Conservation (phyloP, 1,140 invertebrate species). For the Temnothorax longispinosus region DNA sequence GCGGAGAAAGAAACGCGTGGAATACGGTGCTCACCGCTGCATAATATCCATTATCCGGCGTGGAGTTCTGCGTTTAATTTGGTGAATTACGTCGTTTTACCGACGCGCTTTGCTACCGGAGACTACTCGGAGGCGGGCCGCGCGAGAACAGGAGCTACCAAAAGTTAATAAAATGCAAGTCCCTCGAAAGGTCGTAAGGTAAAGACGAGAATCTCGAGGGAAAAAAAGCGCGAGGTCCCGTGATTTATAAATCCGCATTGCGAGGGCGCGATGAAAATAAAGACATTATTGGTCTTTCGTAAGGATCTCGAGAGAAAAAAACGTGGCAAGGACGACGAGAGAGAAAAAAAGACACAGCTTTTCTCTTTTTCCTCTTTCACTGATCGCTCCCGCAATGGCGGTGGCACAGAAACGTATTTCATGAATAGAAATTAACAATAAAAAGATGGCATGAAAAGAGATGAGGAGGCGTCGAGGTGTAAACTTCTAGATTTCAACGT, state of each 20-base stretch:
- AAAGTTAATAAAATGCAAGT: constrained; percentile 50
- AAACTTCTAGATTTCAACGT: constrained; percentile 38
- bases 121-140: not conserved
- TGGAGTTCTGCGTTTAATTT: constrained; percentile 48
- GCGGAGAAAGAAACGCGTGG: constrained; percentile 43
- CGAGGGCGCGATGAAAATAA: not conserved
- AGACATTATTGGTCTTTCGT: not conserved
- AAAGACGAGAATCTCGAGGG: not conserved
- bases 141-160: not conserved
- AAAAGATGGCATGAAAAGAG: constrained; percentile 53
- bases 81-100: constrained; percentile 39
- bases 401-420: constrained; percentile 17
- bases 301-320: not conserved
- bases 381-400: not conserved
- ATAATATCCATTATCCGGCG: constrained; percentile 52
- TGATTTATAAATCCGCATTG: not conserved
- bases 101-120: not conserved
- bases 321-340: not conserved
- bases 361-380: not conserved
- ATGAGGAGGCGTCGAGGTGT: constrained; percentile 47
- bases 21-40: constrained; percentile 39
- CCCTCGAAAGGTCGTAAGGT: not conserved
- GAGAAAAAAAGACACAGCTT: not conserved
- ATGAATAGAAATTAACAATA: constrained; percentile 60
- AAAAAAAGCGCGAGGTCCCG: not conserved